A percentile compares a stretch with the other conserved stretches of the same genome.
Evolutionary conservation across 2,888 invertebrate species (phyloP).

Genomic region (Ethmia dodecea): DNA sequence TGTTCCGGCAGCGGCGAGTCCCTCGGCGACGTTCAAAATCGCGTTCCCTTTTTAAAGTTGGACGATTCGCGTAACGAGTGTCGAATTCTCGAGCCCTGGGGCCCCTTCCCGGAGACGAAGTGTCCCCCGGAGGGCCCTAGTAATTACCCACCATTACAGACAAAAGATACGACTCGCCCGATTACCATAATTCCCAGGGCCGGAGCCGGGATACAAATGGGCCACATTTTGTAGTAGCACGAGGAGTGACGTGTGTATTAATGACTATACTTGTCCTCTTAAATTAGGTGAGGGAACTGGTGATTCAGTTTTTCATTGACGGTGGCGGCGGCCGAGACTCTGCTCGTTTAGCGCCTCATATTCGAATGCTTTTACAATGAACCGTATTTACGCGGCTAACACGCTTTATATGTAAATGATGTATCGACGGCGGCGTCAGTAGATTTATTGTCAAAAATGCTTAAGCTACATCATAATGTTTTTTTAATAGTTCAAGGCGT

Average conservation of each 20-base stretch:
- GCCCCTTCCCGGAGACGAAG: slow-evolving; percentile 57
- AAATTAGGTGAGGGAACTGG: slow-evolving; percentile 72
- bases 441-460: slow-evolving; percentile 5
- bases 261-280: slow-evolving; percentile 74
- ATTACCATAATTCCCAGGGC: slow-evolving; percentile 76
- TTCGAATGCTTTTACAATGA: slow-evolving; percentile 2
- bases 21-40: slow-evolving; percentile 66
- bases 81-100: slow-evolving; percentile 63
- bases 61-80: slow-evolving; percentile 75
- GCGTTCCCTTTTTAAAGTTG: slow-evolving; percentile 73
- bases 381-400: neutral
- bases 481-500: slow-evolving; percentile 3
- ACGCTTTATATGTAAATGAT: slow-evolving; percentile 1
- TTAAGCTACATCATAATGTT: neutral
- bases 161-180: slow-evolving; percentile 75
- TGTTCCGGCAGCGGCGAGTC: slow-evolving; percentile 53
- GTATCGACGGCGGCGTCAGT: slow-evolving; percentile 21
- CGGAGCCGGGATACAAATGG: slow-evolving; percentile 71
- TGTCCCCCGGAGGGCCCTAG: slow-evolving; percentile 68
- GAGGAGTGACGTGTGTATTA: slow-evolving; percentile 75
- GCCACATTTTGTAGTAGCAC: slow-evolving; percentile 75
- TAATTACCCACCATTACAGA: slow-evolving; percentile 77
- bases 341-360: neutral
- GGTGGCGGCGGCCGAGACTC: slow-evolving; percentile 23
- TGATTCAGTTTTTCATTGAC: slow-evolving; percentile 72